Base-by-base conservation (phyloP, 1,140 invertebrate species). In the Drosophila setifemur region DNA sequence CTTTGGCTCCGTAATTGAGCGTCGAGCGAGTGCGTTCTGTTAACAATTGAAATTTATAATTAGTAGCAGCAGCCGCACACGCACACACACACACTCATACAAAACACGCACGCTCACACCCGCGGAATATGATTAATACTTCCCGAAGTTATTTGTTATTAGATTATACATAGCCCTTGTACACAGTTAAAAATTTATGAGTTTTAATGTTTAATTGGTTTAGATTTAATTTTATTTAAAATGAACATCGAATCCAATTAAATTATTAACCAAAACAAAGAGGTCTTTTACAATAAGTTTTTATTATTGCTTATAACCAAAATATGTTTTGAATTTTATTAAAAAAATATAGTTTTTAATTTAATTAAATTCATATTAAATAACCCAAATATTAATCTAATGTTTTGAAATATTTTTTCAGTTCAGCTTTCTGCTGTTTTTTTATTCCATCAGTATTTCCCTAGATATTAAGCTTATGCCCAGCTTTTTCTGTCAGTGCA, bases 1-100 rank as follows among this genome's bases (percentile, higher is more conserved):
- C 71, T 28, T 52, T 16, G 23, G 39, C 21, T 9, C 26, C 61
- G 54, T 74, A 85, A 76, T 81, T 60, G 70, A 82, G 76, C 72
- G 50, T 23, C 31, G 25, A 33, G 42, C 60, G 21, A 64, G 64
- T 64, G 60, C 81, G 67, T 58, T 71, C 81, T 68, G 37, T 79
- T 74, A 77, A 85, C 81, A 85, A 85, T 86, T 81, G 75, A 85
- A 85, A 85, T 81, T 85, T 85, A 85, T 85, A 85, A 85, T 85
- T 85, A 85, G 81, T 85, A 70, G 77, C 40, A 81, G 52, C 53
- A 48, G 54, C n/a, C n/a, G n/a, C 23, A 71, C 43, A 63, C 68
- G 37, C 54, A 60, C 70, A 73, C 35, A 73, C 16, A 40, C 18
- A 8, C 8, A 50, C 29, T 37, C 16, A 37, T 19, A 26, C 19